These are phyloP conservation scores for Tuta absoluta DNA, from an alignment of 2,888 invertebrate genomes.

Conservation along the genomic window DNA sequence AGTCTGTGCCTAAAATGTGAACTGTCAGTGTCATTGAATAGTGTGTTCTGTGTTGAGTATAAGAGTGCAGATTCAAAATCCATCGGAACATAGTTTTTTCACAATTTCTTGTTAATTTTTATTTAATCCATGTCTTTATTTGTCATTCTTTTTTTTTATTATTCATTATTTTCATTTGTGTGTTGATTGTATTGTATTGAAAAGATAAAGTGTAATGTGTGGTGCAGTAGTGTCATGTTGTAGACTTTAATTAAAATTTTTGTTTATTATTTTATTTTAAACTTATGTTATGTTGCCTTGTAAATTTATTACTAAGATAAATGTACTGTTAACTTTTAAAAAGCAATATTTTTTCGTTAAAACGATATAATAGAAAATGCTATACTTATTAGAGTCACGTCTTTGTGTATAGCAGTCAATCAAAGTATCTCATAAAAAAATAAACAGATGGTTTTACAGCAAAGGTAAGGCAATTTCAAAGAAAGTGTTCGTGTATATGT, in stretches of 20 bases:
- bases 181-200: conserved; percentile 33
- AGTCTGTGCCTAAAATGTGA: conserved; percentile 58
- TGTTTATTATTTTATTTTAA: too few relatives aligned
- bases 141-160: conserved; percentile 31
- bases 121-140: conserved; percentile 24
- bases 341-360: too few relatives aligned
- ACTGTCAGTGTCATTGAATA: conserved; percentile 54
- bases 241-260: background rate
- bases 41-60: conserved; percentile 51
- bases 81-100: background rate
- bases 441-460: background rate
- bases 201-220: conserved; percentile 35
- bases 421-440: background rate
- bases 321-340: too few relatives aligned
- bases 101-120: background rate
- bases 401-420: background rate
- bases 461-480: background rate
- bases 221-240: conserved; percentile 36
- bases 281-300: too few relatives aligned
- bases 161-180: conserved; percentile 31
- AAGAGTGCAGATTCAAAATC: conserved; percentile 38
- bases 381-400: background rate
- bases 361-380: too few relatives aligned
- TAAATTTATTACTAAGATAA: too few relatives aligned
- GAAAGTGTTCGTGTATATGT: conserved; percentile 31